Evolutionary conservation across 2,888 invertebrate species (phyloP).

Genomic region (Fabriciana adippe): DNA sequence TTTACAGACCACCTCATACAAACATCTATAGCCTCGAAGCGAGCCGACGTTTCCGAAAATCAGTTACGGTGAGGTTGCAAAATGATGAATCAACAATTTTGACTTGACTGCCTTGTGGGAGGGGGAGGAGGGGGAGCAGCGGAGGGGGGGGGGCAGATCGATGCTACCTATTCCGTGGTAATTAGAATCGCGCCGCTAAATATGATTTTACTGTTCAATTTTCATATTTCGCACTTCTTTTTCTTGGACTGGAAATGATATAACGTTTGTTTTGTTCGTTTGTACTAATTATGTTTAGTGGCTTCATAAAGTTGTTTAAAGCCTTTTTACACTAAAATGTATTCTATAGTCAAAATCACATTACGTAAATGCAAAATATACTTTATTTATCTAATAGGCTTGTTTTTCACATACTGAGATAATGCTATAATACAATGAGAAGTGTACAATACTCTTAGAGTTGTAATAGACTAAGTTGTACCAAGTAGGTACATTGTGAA

Average conservation of each 20-base stretch:
- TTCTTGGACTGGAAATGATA: slow-evolving; percentile 1
- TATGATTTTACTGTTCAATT: slow-evolving; percentile 32
- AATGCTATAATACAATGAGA: no score
- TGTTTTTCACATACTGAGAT: no score
- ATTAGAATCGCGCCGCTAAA: slow-evolving; percentile 69
- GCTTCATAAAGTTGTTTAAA: background rate
- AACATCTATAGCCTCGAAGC: slow-evolving; percentile 32
- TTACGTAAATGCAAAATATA: no score
- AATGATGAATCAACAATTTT: slow-evolving; percentile 55
- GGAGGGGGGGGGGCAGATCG: slow-evolving; percentile 67
- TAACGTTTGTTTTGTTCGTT: slow-evolving; percentile 15
- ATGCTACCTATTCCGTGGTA: slow-evolving; percentile 77
- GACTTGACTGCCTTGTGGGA: slow-evolving; percentile 52
- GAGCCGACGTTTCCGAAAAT: slow-evolving; percentile 42
- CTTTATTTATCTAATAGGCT: no score
- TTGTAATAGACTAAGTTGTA: no score
- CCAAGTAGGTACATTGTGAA: no score
- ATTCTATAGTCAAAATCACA: no score
- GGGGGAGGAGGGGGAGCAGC: slow-evolving; percentile 46
- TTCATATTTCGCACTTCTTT: slow-evolving; percentile 19
- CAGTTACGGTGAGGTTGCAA: slow-evolving; percentile 46
- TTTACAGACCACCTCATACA: slow-evolving; percentile 16
- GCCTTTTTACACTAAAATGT: background rate
- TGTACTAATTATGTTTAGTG: background rate
- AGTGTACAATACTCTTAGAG: no score